Percentiles rank a stretch among this genome's conserved stretches.
Evolutionary conservation across 2,113 vertebrate species (phyloP).

Genomic region (Engraulis encrasicolus): DNA sequence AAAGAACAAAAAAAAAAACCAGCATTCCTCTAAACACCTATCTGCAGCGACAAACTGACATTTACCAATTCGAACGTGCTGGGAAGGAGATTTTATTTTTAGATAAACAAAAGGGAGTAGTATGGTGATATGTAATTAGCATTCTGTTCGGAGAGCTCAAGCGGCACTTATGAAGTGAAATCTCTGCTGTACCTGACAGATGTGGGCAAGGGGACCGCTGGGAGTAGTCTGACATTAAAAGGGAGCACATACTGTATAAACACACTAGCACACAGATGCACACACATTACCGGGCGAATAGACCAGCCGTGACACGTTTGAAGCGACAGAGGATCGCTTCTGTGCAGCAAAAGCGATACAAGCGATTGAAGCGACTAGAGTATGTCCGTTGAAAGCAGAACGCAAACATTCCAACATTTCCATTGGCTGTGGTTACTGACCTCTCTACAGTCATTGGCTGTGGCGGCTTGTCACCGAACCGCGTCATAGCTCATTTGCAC

Average conservation of each 20-base stretch:
- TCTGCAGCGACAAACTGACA: background rate
- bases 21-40: background rate
- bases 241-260: background rate
- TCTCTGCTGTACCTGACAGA: background rate
- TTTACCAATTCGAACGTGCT: background rate
- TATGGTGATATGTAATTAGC: conserved; percentile 4
- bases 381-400: no score
- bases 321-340: no score
- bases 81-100: conserved; percentile 4
- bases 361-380: no score
- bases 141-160: conserved; percentile 1
- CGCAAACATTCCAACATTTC: no score
- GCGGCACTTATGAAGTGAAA: conserved; percentile 10
- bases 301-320: no score
- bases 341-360: no score
- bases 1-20: no score
- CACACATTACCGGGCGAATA: no score
- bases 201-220: background rate
- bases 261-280: background rate
- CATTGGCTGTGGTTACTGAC: no score
- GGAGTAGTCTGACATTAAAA: conserved; percentile 7
- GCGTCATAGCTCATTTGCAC: no score
- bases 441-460: no score
- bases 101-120: conserved; percentile 11
- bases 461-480: no score